Conservation (phyloP, 1,140 invertebrate species). For the Zaprionus kolodkinae region DNA sequence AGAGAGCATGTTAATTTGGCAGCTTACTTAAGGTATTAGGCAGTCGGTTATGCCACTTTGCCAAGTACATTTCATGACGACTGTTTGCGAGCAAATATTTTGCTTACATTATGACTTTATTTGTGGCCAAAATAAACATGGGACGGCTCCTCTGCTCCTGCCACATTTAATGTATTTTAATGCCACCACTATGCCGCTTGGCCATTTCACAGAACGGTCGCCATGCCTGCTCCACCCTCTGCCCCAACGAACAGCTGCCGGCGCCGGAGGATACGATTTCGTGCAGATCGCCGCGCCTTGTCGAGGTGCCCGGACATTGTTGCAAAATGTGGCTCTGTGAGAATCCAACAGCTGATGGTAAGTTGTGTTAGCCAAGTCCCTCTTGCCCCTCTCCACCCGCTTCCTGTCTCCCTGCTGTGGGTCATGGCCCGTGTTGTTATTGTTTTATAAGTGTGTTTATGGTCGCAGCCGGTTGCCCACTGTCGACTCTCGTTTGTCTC, state of each 20-base stretch:
- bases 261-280: slow-evolving; percentile 85
- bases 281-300: slow-evolving; percentile 87
- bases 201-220: slow-evolving; percentile 86
- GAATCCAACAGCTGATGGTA: slow-evolving; percentile 86
- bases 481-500: too few relatives aligned
- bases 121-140: slow-evolving; percentile 62
- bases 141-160: neutral
- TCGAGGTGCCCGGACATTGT: slow-evolving; percentile 88
- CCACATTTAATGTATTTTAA: slow-evolving; percentile 74
- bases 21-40: slow-evolving; percentile 19
- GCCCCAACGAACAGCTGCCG: slow-evolving; percentile 89
- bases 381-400: neutral
- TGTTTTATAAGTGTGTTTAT: slow-evolving; percentile 81
- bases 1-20: slow-evolving; percentile 61
- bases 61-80: slow-evolving; percentile 25
- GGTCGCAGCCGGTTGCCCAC: slow-evolving; percentile 39
- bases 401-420: neutral
- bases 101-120: slow-evolving; percentile 73
- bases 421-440: slow-evolving; percentile 58
- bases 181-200: slow-evolving; percentile 32
- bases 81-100: slow-evolving; percentile 55
- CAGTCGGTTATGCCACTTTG: slow-evolving; percentile 6
- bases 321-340: slow-evolving; percentile 91
- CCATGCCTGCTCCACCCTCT: slow-evolving; percentile 89
- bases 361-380: slow-evolving; percentile 42